A percentile compares a stretch with the other conserved stretches of the same genome.
Conservation (phyloP, 1,140 invertebrate species). For the Drosophila pallidifrons region DNA sequence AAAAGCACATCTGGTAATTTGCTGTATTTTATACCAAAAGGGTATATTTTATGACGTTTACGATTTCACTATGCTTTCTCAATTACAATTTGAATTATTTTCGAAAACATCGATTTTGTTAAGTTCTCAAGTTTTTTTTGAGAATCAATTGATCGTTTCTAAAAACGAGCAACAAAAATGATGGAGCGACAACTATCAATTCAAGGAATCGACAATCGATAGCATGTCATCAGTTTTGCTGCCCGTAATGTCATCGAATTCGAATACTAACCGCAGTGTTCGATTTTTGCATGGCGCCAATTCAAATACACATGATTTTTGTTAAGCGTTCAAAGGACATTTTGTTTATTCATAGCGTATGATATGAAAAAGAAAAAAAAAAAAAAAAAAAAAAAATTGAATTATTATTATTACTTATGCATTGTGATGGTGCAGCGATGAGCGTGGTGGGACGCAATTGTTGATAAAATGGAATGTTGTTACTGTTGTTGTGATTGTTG, state of each 20-base stretch:
- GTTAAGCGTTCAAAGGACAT: conserved; percentile 42
- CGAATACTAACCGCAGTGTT: conserved; percentile 13
- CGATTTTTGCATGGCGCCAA: background rate
- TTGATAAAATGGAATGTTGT: conserved; percentile 21
- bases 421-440: conserved; percentile 40
- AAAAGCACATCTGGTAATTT: background rate
- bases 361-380: conserved; percentile 17
- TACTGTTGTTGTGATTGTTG: no score
- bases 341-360: conserved; percentile 39
- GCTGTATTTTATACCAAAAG: no score
- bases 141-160: background rate
- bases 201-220: background rate
- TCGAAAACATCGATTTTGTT: background rate
- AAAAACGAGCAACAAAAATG: conserved; percentile 30
- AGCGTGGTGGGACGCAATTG: conserved; percentile 14
- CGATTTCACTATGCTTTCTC: no score
- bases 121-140: no score
- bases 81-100: no score
- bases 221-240: background rate
- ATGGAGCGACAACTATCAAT: conserved; percentile 17
- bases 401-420: conserved; percentile 12
- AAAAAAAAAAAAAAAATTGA: conserved; percentile 20
- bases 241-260: background rate
- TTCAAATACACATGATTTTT: conserved; percentile 6
- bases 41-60: no score